Conservation (phyloP, 1,140 invertebrate genomes). For the Pseudachorutes palmiensis region DNA sequence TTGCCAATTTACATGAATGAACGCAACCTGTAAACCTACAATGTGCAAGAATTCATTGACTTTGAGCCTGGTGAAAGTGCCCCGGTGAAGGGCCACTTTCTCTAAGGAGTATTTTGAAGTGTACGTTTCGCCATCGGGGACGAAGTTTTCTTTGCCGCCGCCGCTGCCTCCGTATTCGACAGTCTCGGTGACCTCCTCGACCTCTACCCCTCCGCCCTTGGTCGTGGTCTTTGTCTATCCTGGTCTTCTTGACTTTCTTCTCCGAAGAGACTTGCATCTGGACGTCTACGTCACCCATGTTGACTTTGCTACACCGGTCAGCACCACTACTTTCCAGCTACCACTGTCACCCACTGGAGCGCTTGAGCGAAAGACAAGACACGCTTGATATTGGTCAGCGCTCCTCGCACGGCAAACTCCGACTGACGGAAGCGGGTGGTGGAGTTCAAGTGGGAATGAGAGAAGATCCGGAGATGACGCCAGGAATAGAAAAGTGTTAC, state of each 20-base stretch:
- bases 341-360: too few species aligned
- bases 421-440: too few species aligned
- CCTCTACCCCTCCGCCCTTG: slow-evolving; percentile 63
- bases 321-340: too few species aligned
- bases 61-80: neutral
- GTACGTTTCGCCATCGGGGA: slow-evolving; percentile 34
- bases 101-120: slow-evolving; percentile 8
- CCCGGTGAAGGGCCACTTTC: too few species aligned
- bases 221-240: slow-evolving; percentile 65
- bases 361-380: too few species aligned
- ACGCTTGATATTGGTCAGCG: too few species aligned
- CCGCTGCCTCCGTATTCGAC: slow-evolving; percentile 18
- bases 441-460: too few species aligned
- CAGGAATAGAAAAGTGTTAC: too few species aligned
- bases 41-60: neutral
- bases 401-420: too few species aligned
- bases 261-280: slow-evolving; percentile 63
- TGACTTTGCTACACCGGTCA: neutral
- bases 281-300: slow-evolving; percentile 76
- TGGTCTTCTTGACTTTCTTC: slow-evolving; percentile 79
- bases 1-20: too few species aligned
- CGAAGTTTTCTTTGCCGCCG: slow-evolving; percentile 27
- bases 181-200: slow-evolving; percentile 61
- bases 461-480: too few species aligned
- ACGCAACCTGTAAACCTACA: too few species aligned